Percentiles rank a stretch among this genome's conserved stretches.
Evolutionary conservation across 2,888 invertebrate genomes (phyloP).

Genomic region (Reticulitermes lucifugus): DNA sequence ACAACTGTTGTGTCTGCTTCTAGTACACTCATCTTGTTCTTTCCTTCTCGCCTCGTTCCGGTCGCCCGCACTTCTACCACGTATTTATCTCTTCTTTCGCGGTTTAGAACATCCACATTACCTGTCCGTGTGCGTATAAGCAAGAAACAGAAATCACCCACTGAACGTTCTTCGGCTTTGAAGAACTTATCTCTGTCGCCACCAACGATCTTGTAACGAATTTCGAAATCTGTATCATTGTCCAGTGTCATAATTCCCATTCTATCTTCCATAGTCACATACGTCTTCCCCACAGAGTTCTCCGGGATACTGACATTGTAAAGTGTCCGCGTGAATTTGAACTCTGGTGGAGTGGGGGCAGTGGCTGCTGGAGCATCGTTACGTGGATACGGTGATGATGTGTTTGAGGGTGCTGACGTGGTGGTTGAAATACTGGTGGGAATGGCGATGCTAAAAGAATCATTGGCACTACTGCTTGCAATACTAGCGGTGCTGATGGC

Average conservation of each 20-base stretch:
- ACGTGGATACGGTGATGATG: background rate
- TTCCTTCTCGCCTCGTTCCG: conserved; percentile 69
- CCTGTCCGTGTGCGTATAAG: conserved; percentile 89
- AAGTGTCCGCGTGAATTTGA: conserved; percentile 77
- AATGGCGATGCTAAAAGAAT: background rate
- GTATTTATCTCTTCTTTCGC: conserved; percentile 90
- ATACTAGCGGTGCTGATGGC: background rate
- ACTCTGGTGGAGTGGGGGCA: conserved; percentile 59
- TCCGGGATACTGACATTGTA: conserved; percentile 95
- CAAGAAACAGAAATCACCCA: conserved; percentile 96
- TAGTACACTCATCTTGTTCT: conserved; percentile 66
- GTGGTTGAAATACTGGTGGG: background rate
- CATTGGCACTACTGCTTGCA: background rate
- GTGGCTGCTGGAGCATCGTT: conserved; percentile 47
- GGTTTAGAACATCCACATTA: conserved; percentile 88
- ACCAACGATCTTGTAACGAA: conserved; percentile 87
- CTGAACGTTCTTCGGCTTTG: conserved; percentile 87
- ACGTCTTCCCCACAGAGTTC: conserved; percentile 92
- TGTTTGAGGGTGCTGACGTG: background rate
- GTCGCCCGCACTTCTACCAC: conserved; percentile 81
- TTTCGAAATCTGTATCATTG: conserved; percentile 64
- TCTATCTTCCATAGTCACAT: conserved; percentile 77
- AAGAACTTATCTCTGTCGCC: conserved; percentile 93
- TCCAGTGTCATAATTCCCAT: conserved; percentile 78
- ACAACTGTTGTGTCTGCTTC: conserved; percentile 80